Percentiles rank a stretch among this genome's conserved stretches.
These are phyloP conservation scores for Troides oblongomaculatus DNA, from an alignment of 2,888 invertebrate species.

Conservation along the genomic window DNA sequence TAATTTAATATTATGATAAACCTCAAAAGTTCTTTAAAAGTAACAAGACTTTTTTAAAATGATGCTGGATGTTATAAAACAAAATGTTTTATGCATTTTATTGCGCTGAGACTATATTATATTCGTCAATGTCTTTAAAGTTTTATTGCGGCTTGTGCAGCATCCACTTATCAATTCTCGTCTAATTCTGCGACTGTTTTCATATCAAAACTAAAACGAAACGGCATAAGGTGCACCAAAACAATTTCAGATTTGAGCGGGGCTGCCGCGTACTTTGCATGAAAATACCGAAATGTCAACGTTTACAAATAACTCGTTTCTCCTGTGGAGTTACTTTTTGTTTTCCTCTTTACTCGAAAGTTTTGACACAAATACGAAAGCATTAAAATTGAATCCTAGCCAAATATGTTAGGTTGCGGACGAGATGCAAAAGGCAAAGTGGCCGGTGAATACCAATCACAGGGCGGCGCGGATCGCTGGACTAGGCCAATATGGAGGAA, in stretches of 20 bases:
- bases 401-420: constrained; percentile 71
- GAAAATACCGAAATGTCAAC: constrained; percentile 74
- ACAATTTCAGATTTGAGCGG: constrained; percentile 70
- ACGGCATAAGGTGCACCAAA: constrained; percentile 62
- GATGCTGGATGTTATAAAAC: constrained; percentile 35
- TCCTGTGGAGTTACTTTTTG: constrained; percentile 65
- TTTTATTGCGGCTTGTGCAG: constrained; percentile 72
- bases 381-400: constrained; percentile 74
- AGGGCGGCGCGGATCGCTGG: constrained; percentile 41
- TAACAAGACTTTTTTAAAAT: not conserved
- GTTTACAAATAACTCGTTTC: constrained; percentile 74
- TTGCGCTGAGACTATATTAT: constrained; percentile 49
- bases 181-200: constrained; percentile 47
- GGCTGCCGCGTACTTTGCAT: constrained; percentile 65
- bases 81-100: constrained; percentile 55
- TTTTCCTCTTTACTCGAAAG: constrained; percentile 66
- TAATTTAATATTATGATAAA: not conserved
- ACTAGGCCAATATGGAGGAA: constrained; percentile 37
- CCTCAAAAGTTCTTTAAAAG: not conserved
- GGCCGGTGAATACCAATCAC: constrained; percentile 64
- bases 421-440: constrained; percentile 56
- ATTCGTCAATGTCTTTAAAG: constrained; percentile 74
- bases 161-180: constrained; percentile 59
- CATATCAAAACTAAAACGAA: constrained; percentile 57
- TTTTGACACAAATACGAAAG: constrained; percentile 75